Conservation (phyloP, 2,113 vertebrate genomes). For the Brachyhypopomus occidentalis region DNA sequence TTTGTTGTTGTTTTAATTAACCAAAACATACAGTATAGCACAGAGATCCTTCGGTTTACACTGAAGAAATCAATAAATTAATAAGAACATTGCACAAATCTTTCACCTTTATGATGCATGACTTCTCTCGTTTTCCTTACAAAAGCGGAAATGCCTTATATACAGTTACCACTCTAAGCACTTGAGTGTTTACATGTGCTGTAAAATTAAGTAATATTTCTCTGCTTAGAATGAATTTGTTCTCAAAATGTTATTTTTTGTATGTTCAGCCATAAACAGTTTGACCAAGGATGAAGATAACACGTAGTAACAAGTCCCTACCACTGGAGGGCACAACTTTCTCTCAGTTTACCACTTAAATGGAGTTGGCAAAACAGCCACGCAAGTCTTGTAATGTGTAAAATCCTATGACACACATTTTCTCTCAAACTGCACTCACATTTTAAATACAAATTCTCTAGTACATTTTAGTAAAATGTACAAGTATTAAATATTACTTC, state of each 20-base stretch:
- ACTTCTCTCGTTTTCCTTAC: slow-evolving; percentile 66
- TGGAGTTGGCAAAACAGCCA: slow-evolving; percentile 2
- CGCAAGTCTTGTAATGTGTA: neutral
- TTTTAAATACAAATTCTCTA: neutral
- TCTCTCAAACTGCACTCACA: neutral
- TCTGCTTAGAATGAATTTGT: slow-evolving; percentile 23
- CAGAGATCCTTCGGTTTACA: neutral
- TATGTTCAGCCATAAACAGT: slow-evolving; percentile 10
- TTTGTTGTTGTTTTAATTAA: neutral
- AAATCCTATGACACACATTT: neutral
- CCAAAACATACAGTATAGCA: neutral
- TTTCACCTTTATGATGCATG: slow-evolving; percentile 64
- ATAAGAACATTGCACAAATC: slow-evolving; percentile 28
- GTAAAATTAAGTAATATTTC: slow-evolving; percentile 62
- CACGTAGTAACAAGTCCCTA: neutral
- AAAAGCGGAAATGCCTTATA: slow-evolving; percentile 58
- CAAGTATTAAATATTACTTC: neutral
- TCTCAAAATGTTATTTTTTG: neutral
- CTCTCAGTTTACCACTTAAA: slow-evolving; percentile 15
- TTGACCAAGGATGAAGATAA: neutral
- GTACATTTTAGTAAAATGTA: no score
- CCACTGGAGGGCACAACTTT: slow-evolving; percentile 10
- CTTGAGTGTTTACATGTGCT: slow-evolving; percentile 60
- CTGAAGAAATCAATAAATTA: slow-evolving; percentile 8
- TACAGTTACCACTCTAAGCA: slow-evolving; percentile 60